Conservation (phyloP, 2,888 invertebrate species). For the Athalia cordata region DNA sequence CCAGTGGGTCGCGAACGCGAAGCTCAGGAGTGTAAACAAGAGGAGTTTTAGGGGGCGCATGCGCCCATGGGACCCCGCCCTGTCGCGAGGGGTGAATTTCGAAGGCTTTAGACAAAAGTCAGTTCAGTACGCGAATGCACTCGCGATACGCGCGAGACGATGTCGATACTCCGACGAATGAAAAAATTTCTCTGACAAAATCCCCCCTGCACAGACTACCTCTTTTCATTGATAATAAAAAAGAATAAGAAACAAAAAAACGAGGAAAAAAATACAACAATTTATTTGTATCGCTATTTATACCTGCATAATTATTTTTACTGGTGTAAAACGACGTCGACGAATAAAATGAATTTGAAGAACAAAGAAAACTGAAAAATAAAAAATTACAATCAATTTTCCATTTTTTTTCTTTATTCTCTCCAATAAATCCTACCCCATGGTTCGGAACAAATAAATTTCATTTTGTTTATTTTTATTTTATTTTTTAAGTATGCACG, state of each 20-base stretch:
- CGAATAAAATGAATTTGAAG: not conserved
- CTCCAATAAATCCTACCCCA: conserved; percentile 7
- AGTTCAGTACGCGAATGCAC: conserved; percentile 58
- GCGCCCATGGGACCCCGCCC: conserved; percentile 68
- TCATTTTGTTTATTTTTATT: not conserved
- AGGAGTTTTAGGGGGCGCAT: conserved; percentile 47
- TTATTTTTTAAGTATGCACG: too few species aligned
- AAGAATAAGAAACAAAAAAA: not conserved
- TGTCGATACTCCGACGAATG: conserved; percentile 35
- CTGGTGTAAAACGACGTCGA: too few species aligned
- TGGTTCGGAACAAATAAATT: not conserved
- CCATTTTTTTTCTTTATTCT: not conserved
- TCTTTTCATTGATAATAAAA: not conserved
- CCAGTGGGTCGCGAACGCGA: conserved; percentile 43
- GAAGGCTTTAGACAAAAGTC: conserved; percentile 56
- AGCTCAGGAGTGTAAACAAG: conserved; percentile 66
- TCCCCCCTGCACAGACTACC: not conserved
- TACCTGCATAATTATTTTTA: too few species aligned
- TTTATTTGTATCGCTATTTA: too few species aligned
- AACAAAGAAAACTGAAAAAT: not conserved
- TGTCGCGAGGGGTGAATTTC: conserved; percentile 61
- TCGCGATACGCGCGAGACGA: conserved; percentile 55
- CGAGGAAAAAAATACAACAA: too few species aligned
- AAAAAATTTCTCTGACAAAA: conserved; percentile 19
- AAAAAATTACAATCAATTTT: too few species aligned